A percentile compares a stretch with the other conserved stretches of the same genome.
phyloP scores from a whole-genome alignment of 2,113 vertebrate species.

The Mormyrus lacerda region DNA sequence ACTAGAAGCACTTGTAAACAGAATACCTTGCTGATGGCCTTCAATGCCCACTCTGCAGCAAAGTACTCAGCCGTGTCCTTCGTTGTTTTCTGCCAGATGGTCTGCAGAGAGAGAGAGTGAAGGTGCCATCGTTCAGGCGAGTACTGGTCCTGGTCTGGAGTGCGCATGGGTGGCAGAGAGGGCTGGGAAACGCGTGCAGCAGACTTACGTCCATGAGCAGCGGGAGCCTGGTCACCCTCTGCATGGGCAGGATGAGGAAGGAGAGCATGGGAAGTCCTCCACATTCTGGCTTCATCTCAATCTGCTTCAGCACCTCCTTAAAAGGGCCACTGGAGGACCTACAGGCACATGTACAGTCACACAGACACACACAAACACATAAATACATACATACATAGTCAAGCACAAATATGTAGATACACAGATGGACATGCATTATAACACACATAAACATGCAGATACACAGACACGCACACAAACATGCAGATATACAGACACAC shows the following conservation, averaged over 20 bases:
- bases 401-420: neutral
- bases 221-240: constrained; percentile 89
- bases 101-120: constrained; percentile 55
- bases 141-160: neutral
- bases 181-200: no score
- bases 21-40: constrained; percentile 88
- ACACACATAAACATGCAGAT: neutral
- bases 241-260: constrained; percentile 97
- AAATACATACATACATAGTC: neutral
- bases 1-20: neutral
- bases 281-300: constrained; percentile 72
- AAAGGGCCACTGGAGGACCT: constrained; percentile 66
- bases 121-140: neutral
- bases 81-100: constrained; percentile 80
- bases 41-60: constrained; percentile 69
- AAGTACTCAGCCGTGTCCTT: constrained; percentile 55
- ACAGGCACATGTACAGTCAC: neutral
- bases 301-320: constrained; percentile 76
- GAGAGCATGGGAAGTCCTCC: constrained; percentile 86
- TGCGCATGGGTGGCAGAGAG: neutral
- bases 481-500: no score
- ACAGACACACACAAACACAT: neutral
- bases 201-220: constrained; percentile 86
- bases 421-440: neutral
- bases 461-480: neutral